These are phyloP conservation scores for Gobio gobio DNA, from an alignment of 2,113 vertebrate species.

Conservation along the genomic window DNA sequence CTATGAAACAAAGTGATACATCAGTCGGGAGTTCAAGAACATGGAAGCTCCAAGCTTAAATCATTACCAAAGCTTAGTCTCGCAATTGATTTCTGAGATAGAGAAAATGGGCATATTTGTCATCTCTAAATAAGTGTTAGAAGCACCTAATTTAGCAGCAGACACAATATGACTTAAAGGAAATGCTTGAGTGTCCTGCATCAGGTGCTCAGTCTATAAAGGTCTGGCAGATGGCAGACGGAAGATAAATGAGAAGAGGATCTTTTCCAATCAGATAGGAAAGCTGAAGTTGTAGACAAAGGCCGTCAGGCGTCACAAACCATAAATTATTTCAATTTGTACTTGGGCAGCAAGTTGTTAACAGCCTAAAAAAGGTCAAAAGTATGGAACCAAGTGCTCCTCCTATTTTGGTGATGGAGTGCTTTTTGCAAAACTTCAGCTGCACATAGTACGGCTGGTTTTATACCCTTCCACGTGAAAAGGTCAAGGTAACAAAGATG, in stretches of 20 bases:
- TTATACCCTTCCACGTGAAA: conserved; percentile 65
- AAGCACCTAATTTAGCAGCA: background rate
- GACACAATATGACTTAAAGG: conserved; percentile 35
- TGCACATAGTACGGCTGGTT: conserved; percentile 58
- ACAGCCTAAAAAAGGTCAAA: conserved; percentile 70
- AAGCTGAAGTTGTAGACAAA: conserved; percentile 38
- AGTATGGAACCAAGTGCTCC: conserved; percentile 43
- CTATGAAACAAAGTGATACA: conserved; percentile 13
- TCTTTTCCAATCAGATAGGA: conserved; percentile 60
- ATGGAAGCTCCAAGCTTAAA: conserved; percentile 4
- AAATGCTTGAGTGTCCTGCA: conserved; percentile 41
- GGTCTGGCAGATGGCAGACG: conserved; percentile 11
- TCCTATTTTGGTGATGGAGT: conserved; percentile 61
- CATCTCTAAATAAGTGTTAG: background rate
- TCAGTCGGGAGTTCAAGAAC: background rate
- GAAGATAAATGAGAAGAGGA: conserved; percentile 31
- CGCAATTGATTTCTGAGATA: conserved; percentile 16
- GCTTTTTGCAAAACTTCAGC: conserved; percentile 62
- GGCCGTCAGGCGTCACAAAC: conserved; percentile 56
- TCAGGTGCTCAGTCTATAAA: conserved; percentile 35
- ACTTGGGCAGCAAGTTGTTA: conserved; percentile 49
- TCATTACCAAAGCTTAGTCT: conserved; percentile 1
- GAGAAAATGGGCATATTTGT: background rate
- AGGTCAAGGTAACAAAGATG: conserved; percentile 67
- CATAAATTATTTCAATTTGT: conserved; percentile 66